Percentiles rank a stretch among this genome's conserved stretches.
Evolutionary conservation across 2,113 vertebrate genomes (phyloP).

Genomic region (Oryzias celebensis): DNA sequence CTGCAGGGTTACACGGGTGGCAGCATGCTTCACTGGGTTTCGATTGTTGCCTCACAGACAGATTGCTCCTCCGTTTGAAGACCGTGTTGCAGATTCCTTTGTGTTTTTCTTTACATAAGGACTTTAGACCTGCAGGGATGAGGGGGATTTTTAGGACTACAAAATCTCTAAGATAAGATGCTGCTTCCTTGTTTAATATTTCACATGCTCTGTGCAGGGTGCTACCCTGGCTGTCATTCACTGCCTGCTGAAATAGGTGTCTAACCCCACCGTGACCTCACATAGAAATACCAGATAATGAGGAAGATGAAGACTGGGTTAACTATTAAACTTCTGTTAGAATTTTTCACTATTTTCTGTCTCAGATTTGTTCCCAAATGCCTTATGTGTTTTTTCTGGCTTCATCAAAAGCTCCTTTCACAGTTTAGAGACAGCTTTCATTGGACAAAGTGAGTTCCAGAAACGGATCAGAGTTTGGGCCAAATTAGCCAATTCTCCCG

Average conservation of each 20-base stretch:
- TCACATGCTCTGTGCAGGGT: constrained; percentile 25
- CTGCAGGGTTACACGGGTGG: constrained; percentile 19
- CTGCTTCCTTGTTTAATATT: constrained; percentile 37
- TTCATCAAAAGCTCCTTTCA: constrained; percentile 34
- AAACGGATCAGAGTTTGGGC: constrained; percentile 64
- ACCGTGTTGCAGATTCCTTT: constrained; percentile 12
- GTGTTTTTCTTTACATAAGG: constrained; percentile 22
- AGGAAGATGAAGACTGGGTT: constrained; percentile 7
- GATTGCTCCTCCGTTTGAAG: neutral
- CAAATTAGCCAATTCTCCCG: constrained; percentile 47
- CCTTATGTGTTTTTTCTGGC: constrained; percentile 26
- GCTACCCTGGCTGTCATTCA: constrained; percentile 33
- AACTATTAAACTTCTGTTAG: constrained; percentile 10
- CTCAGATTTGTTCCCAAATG: constrained; percentile 13
- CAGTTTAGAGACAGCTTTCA: constrained; percentile 43
- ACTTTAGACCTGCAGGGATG: constrained; percentile 5
- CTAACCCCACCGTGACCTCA: constrained; percentile 33
- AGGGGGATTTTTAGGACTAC: constrained; percentile 30
- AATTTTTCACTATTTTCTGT: neutral
- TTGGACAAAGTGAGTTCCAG: constrained; percentile 45
- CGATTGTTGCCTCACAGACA: constrained; percentile 5
- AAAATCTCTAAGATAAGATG: constrained; percentile 39
- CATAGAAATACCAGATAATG: constrained; percentile 23
- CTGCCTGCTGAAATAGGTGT: constrained; percentile 35
- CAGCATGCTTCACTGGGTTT: neutral